A percentile compares a stretch with the other conserved stretches of the same genome.
Evolutionary conservation across 92 coral and sea anemone species (phyloP).

Genomic region (Umimayanthus chanpuru): DNA sequence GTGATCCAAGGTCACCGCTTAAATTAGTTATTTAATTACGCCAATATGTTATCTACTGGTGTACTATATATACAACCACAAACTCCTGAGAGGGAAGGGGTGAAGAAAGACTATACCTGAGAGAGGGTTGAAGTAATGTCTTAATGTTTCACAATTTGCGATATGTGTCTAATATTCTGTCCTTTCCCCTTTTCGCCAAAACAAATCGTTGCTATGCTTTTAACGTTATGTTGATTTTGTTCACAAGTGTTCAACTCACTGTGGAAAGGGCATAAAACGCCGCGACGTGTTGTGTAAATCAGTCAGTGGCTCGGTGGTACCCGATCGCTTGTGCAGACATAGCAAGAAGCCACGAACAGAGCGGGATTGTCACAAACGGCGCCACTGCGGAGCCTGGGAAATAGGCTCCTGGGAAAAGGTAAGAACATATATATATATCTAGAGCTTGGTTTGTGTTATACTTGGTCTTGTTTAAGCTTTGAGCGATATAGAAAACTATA

Average conservation of each 20-base stretch:
- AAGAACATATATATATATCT: neutral
- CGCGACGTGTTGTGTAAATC: constrained; percentile 64
- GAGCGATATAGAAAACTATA: too few species aligned
- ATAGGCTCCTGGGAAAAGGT: constrained; percentile 87
- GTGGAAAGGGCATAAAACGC: constrained; percentile 62
- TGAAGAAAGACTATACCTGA: too few species aligned
- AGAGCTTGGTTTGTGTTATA: neutral
- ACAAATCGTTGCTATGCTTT: neutral
- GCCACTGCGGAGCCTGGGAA: constrained; percentile 84
- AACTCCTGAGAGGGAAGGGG: too few species aligned
- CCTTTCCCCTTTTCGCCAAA: neutral
- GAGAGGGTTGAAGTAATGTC: too few species aligned
- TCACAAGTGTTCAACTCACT: constrained; percentile 68
- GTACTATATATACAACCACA: too few species aligned
- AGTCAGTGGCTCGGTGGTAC: constrained; percentile 55
- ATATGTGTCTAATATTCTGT: neutral
- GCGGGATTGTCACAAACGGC: constrained; percentile 77
- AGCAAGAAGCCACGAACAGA: constrained; percentile 64
- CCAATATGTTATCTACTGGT: too few species aligned
- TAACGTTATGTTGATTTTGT: neutral
- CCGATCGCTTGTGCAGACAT: constrained; percentile 60
- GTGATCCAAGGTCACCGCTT: too few species aligned
- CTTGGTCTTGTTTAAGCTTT: too few species aligned
- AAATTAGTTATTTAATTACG: too few species aligned
- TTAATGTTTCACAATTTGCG: too few species aligned